A percentile compares a stretch with the other conserved stretches of the same genome.
Conservation (phyloP, 2,888 invertebrate genomes). For the Shargacucullia verbasci region DNA sequence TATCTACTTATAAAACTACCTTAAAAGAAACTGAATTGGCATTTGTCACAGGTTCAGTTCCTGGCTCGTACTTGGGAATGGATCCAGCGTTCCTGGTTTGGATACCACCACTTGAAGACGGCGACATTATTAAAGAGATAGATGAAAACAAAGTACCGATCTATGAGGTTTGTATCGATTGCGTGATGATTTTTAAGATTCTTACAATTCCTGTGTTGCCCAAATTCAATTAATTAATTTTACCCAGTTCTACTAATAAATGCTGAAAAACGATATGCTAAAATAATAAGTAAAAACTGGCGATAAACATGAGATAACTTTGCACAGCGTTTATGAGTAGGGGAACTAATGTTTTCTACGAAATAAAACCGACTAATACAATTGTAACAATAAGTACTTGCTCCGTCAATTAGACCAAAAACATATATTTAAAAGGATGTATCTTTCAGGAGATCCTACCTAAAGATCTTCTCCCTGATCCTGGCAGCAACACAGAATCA, state of each 20-base stretch:
- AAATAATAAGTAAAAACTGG: no score
- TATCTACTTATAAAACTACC: slow-evolving; percentile 19
- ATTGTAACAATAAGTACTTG: no score
- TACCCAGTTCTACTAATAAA: no score
- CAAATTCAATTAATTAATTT: no score
- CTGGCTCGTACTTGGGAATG: slow-evolving; percentile 96
- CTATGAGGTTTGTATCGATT: slow-evolving; percentile 73
- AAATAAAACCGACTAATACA: no score
- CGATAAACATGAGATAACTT: no score
- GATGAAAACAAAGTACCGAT: slow-evolving; percentile 84
- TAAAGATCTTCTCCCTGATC: slow-evolving; percentile 83
- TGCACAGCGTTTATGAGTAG: no score
- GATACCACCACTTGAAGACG: slow-evolving; percentile 95
- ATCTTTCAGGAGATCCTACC: slow-evolving; percentile 85
- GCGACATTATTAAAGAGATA: slow-evolving; percentile 90
- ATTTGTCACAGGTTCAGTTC: slow-evolving; percentile 91
- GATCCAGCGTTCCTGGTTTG: slow-evolving; percentile 96
- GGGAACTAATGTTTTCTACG: no score
- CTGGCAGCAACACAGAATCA: slow-evolving; percentile 91
- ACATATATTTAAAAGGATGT: no score
- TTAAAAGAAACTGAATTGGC: slow-evolving; percentile 47
- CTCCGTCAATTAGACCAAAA: no score
- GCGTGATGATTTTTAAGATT: not conserved
- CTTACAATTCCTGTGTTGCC: no score
- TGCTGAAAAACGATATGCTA: no score